These are phyloP conservation scores for Oeneis ivallda DNA, from an alignment of 2,888 invertebrate species.

Conservation along the genomic window DNA sequence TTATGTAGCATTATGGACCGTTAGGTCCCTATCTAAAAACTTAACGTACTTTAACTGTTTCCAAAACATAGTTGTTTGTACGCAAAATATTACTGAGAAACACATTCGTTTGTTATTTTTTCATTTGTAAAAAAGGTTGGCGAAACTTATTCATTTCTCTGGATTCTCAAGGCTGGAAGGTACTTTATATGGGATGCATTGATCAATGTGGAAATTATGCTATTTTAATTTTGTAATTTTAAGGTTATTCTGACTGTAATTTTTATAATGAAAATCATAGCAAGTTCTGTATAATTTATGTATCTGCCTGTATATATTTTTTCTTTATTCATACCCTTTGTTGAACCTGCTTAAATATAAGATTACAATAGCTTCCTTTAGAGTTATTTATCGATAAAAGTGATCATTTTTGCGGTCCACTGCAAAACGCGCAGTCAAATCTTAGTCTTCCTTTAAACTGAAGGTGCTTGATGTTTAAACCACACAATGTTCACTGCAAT, in stretches of 20 bases:
- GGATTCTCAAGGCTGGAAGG: too few relatives aligned
- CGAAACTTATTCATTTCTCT: not conserved
- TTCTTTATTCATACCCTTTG: too few relatives aligned
- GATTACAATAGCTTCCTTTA: too few relatives aligned
- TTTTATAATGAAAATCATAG: too few relatives aligned
- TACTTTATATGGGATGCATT: too few relatives aligned
- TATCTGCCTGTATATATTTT: too few relatives aligned
- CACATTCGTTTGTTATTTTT: not conserved
- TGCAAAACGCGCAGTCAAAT: not conserved
- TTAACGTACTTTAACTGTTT: not conserved
- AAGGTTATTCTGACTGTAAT: too few relatives aligned
- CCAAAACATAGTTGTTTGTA: not conserved
- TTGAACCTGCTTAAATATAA: too few relatives aligned
- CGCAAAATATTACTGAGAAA: not conserved
- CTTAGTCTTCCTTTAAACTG: not conserved
- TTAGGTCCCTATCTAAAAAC: conserved; percentile 17
- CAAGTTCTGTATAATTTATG: too few relatives aligned
- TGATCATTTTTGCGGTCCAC: not conserved
- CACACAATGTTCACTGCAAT: not conserved
- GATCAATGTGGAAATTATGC: too few relatives aligned
- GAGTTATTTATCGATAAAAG: not conserved
- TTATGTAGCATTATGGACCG: conserved; percentile 18
- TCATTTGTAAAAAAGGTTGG: not conserved
- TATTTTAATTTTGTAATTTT: too few relatives aligned
- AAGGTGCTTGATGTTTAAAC: conserved; percentile 4